Base-by-base conservation (phyloP, 2,797 vertebrate genomes). In the Micrastur ruficollis region DNA sequence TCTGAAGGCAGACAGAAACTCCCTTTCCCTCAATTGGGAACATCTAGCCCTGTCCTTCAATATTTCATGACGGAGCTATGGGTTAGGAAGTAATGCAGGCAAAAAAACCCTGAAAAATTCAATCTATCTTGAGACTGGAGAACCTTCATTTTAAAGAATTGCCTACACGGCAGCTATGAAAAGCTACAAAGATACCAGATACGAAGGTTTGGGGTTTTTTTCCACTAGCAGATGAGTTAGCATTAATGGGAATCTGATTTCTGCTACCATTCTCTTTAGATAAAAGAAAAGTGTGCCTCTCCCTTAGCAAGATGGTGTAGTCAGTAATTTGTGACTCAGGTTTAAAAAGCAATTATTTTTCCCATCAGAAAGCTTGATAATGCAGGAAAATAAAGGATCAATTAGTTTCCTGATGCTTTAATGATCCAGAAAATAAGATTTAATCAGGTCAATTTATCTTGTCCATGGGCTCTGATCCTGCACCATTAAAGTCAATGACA, bases 381-480 rank as follows among this genome's bases (percentile, higher is more conserved):
- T 87, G 44, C 88, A 91, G 36, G 34, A 85, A 87, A 68, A 81
- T 17, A 86, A 93, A 81, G n/a, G 56, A 83, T 70, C 71, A 42
- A 0, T 94, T 94, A 66, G 20, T 58, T 93, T 90, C 49, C 38
- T 78, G 32, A 67, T 68, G 32, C 44, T 83, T 71, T 93, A 96
- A 88, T 84, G 82, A 84, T 72, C 44, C 32, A 90, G 71, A 92
- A 93, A 91, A 95, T 86, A 81, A 84, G n/a, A 82, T 85, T 72
- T 89, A 83, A 83, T 74, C 38, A 76, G 46, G 53, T 88, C 38
- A 61, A 8, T 93, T 95, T 76, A 7, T 79, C 53, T 71, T 50
- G 16, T 84, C 32, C 68, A 16, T 47, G 52, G 50, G 8, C 23
- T 68, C 23, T 83, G n/a, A 75, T 89, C 55, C n/a, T 84, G 52